phyloP scores from a whole-genome alignment of 1,140 invertebrate species.

The Paramacrobiotus metropolitanus region DNA sequence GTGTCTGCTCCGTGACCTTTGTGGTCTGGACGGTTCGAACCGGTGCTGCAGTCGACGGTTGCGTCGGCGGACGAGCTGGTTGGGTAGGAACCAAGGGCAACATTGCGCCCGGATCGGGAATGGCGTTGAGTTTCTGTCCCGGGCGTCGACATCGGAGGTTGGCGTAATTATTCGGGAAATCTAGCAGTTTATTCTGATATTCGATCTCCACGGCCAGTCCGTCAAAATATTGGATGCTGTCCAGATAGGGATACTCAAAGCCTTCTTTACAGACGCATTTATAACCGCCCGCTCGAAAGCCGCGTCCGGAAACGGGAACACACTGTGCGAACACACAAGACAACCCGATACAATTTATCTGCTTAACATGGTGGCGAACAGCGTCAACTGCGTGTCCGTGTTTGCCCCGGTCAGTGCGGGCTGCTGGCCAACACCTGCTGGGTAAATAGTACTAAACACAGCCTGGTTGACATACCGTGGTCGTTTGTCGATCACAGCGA shows the following conservation, averaged over 20 bases:
- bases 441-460: too few relatives aligned
- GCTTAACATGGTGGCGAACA: too few relatives aligned
- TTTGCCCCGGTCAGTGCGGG: too few relatives aligned
- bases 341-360: too few relatives aligned
- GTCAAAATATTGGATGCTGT: background rate
- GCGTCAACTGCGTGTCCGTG: too few relatives aligned
- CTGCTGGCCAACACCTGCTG: too few relatives aligned
- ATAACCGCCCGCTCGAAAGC: background rate
- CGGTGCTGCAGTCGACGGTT: too few relatives aligned
- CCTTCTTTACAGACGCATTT: slow-evolving; percentile 4
- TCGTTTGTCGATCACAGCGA: background rate
- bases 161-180: background rate
- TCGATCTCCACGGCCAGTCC: slow-evolving; percentile 1
- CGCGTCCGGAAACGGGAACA: background rate
- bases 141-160: slow-evolving; percentile 3
- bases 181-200: background rate
- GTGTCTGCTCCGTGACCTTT: background rate
- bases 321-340: background rate
- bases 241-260: background rate
- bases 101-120: background rate
- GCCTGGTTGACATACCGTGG: too few relatives aligned
- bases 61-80: too few relatives aligned
- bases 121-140: background rate
- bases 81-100: too few relatives aligned
- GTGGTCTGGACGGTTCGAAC: background rate